Evolutionary conservation across 2,113 vertebrate genomes (phyloP), one percentile per base, ranked within the genome.

Genomic region (Montifringilla adamsi): DNA sequence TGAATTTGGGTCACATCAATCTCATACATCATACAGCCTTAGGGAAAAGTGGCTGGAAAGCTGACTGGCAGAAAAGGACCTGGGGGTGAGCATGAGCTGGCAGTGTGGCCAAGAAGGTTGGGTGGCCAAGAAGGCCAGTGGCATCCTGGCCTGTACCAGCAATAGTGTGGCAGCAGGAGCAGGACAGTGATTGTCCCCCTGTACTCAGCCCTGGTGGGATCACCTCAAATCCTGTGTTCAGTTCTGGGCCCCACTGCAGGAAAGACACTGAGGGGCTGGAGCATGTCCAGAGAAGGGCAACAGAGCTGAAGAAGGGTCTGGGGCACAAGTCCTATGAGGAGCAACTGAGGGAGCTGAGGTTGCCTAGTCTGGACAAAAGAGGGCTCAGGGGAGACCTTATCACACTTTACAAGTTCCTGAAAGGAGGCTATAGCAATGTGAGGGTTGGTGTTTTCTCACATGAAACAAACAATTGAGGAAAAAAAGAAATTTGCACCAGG

Each of bases 231-330:
- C 0, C n/a, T 67, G 21, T 20, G 17, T 6, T 7, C 7, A 67
- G 10, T 41, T 74, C 19, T 85, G n/a, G 13, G 30, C 3, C 2
- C 4, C 9, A 4, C 18, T 47, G 0, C 9, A 33, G 24, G 30
- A 55, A 53, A 6, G 52, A 14, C 21, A 27, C 4, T 31, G 39
- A 55, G 30, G 30, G 2, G 10, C 3, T 80, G 39, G 35, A 47
- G n/a, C 0, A 0, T 7, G 30, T 43, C 26, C 53, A 67, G 75
- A 6, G 22, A 74, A 55, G 26, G n/a, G 8, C 30, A 41, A 2
- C 0, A 0, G 43, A 43, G 47, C 18, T 74, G 35, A 28, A 2
- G 64, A 18, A 72, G 19, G 6, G 15, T 47, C 46, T 74, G 52
- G n/a, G 43, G n/a, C 15, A 49, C 39, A 33, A 49, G 19, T 31